Percentiles rank a stretch among this genome's conserved stretches.
Conservation (phyloP, 2,113 vertebrate species). For the Macroglossus sobrinus region DNA sequence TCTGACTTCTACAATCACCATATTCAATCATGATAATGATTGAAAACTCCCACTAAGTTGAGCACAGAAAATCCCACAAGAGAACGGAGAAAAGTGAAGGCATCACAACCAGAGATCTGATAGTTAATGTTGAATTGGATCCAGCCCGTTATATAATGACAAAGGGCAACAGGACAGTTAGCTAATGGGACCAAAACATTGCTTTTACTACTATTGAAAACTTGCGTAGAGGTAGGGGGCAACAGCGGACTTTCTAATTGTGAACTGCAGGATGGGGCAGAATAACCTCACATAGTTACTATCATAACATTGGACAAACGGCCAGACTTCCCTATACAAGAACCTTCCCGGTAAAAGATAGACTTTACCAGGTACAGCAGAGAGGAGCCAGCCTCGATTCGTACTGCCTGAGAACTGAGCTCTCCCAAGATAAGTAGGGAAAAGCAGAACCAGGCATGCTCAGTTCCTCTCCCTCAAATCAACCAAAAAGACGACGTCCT, state of each 20-base stretch:
- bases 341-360: not conserved
- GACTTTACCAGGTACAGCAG: not conserved
- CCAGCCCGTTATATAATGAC: not conserved
- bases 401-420: fast-evolving
- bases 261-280: not conserved
- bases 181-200: not conserved
- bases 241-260: not conserved
- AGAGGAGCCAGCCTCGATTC: fast-evolving
- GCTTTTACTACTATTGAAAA: not conserved
- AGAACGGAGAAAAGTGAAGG: not conserved
- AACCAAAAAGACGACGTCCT: not conserved
- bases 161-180: not conserved
- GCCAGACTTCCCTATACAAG: not conserved
- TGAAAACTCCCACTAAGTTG: not conserved
- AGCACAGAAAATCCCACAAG: not conserved
- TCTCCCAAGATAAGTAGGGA: fast-evolving
- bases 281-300: fast-evolving
- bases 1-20: not conserved
- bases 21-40: not conserved
- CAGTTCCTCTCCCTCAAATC: not conserved
- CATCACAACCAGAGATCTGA: not conserved
- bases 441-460: not conserved
- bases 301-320: not conserved
- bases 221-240: no score
- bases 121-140: not conserved